phyloP scores from a whole-genome alignment of 2,888 invertebrate species.

The Drosophila parthenogenetica region DNA sequence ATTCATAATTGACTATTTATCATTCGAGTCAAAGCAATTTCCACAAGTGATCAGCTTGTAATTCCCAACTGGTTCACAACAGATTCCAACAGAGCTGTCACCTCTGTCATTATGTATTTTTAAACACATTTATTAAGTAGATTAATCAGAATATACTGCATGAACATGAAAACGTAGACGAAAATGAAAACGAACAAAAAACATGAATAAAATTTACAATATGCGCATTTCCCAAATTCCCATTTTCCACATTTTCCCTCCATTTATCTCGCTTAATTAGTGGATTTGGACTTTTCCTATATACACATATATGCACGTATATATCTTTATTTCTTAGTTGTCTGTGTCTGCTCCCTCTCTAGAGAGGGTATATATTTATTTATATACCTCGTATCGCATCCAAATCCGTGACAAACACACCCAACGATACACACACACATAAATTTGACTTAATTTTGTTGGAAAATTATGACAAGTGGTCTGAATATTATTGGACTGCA shows the following conservation, averaged over 20 bases:
- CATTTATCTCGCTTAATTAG: constrained; percentile 71
- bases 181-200: constrained; percentile 57
- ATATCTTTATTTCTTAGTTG: neutral
- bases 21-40: constrained; percentile 5
- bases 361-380: constrained; percentile 44
- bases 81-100: constrained; percentile 40
- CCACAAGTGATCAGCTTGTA: constrained; percentile 7
- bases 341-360: constrained; percentile 4
- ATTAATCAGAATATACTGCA: constrained; percentile 41
- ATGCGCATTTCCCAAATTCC: constrained; percentile 60
- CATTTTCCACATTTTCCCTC: constrained; percentile 51
- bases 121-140: constrained; percentile 59
- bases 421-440: constrained; percentile 41
- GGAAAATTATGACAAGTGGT: constrained; percentile 78
- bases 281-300: constrained; percentile 69
- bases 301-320: constrained; percentile 9
- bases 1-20: constrained; percentile 3
- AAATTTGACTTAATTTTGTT: constrained; percentile 72
- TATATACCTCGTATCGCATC: constrained; percentile 52
- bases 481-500: constrained; percentile 37
- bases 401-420: constrained; percentile 62
- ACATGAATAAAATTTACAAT: constrained; percentile 57
- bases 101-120: constrained; percentile 60
- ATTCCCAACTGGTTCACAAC: constrained; percentile 13
- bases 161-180: constrained; percentile 56